These are phyloP conservation scores for Caenorhabditis doughertyi DNA, from an alignment of 2,888 invertebrate genomes.

Conservation along the genomic window DNA sequence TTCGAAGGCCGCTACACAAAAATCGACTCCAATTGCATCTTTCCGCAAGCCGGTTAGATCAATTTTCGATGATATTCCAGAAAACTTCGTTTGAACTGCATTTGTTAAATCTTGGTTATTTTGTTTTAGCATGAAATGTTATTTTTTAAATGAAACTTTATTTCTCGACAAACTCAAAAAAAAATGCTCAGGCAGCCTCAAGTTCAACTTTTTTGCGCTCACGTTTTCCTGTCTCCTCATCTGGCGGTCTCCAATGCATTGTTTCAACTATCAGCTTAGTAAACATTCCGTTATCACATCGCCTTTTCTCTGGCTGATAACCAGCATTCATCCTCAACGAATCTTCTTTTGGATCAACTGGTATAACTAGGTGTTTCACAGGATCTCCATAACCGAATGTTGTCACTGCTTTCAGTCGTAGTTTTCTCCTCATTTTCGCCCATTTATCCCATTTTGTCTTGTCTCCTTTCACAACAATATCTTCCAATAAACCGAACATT, in stretches of 20 bases:
- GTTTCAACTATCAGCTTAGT: slow-evolving; percentile 20
- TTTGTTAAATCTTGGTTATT: not conserved
- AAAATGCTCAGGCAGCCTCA: not conserved
- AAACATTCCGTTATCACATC: slow-evolving; percentile 10
- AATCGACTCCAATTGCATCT: not conserved
- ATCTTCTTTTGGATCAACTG: not conserved
- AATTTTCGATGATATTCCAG: slow-evolving; percentile 45
- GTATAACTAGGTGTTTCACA: not conserved
- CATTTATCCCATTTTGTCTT: not conserved
- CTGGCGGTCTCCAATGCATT: slow-evolving; percentile 15
- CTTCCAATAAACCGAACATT: not conserved
- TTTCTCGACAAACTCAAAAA: not conserved
- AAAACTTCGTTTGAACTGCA: slow-evolving; percentile 10
- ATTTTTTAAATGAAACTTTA: not conserved
- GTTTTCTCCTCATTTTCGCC: not conserved
- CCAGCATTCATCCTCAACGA: slow-evolving; percentile 5
- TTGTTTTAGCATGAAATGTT: slow-evolving; percentile 4
- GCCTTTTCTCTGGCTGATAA: not conserved
- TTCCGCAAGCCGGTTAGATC: slow-evolving; percentile 12
- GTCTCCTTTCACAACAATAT: not conserved
- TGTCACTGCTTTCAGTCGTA: not conserved
- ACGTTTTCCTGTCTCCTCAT: no score
- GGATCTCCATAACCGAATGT: not conserved
- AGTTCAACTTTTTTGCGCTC: not conserved
- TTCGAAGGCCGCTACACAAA: slow-evolving; percentile 7